Evolutionary conservation across 2,888 invertebrate species (phyloP).

Genomic region (Tachina lurida): DNA sequence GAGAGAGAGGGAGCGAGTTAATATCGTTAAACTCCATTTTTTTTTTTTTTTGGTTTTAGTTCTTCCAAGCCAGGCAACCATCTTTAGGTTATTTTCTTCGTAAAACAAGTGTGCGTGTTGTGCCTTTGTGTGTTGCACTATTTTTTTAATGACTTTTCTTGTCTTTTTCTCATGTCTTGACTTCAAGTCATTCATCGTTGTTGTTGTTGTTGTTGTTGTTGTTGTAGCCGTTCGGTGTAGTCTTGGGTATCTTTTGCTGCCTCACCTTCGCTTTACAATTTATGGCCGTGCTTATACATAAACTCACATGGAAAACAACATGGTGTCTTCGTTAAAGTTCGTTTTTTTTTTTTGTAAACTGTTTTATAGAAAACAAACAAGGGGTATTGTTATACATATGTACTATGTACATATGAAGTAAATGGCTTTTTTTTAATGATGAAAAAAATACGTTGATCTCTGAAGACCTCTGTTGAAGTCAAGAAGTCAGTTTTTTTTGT

Average conservation of each 20-base stretch:
- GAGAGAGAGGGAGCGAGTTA: constrained; percentile 42
- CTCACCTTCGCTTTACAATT: constrained; percentile 65
- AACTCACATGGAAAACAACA: constrained; percentile 50
- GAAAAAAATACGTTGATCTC: constrained; percentile 53
- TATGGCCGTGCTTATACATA: constrained; percentile 21
- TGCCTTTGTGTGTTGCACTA: constrained; percentile 10
- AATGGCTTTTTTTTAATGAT: neutral
- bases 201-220: constrained; percentile 33
- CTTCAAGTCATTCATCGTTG: constrained; percentile 37
- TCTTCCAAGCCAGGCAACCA: constrained; percentile 47
- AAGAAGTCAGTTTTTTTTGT: constrained; percentile 62
- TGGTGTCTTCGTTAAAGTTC: constrained; percentile 56
- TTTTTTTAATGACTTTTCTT: constrained; percentile 54
- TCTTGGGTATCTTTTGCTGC: constrained; percentile 48
- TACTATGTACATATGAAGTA: too few relatives aligned
- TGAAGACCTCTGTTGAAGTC: constrained; percentile 67
- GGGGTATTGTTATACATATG: constrained; percentile 61
- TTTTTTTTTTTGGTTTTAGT: constrained; percentile 48
- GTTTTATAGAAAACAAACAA: constrained; percentile 45
- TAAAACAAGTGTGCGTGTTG: neutral
- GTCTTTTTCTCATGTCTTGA: constrained; percentile 39
- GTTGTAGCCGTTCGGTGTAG: neutral
- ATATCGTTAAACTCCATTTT: constrained; percentile 63
- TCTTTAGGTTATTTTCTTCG: constrained; percentile 60
- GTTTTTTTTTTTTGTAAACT: constrained; percentile 1